A percentile compares a stretch with the other conserved stretches of the same genome.
phyloP scores from a whole-genome alignment of 30 jellyfish, hydroid and myxozoan species.

The Rhopilema esculentum region DNA sequence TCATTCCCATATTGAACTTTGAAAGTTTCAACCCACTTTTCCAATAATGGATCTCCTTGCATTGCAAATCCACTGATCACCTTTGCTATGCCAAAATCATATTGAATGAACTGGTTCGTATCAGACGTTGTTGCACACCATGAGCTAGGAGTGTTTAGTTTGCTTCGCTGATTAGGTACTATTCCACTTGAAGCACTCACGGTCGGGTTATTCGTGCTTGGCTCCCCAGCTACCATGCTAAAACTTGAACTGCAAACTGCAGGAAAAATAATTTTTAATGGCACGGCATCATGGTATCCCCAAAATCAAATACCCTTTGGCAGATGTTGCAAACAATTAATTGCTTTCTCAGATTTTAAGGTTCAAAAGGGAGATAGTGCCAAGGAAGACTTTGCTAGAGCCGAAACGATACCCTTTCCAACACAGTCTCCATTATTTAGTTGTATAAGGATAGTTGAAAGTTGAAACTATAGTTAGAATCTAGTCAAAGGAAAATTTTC shows the following conservation, averaged over 20 bases:
- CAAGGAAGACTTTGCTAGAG: too few species aligned
- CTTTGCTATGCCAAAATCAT: constrained; percentile 38
- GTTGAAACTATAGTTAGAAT: too few species aligned
- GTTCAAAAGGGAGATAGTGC: too few species aligned
- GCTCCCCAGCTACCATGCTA: constrained; percentile 66
- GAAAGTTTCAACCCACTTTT: constrained; percentile 62
- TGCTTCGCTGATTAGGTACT: constrained; percentile 25
- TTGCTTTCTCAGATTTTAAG: too few species aligned
- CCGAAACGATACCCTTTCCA: too few species aligned
- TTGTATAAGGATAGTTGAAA: too few species aligned
- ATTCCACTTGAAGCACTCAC: constrained; percentile 50
- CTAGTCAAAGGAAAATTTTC: too few species aligned
- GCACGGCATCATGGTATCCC: too few species aligned
- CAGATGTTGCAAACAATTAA: too few species aligned
- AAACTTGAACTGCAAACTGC: constrained; percentile 47
- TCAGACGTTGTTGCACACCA: constrained; percentile 50
- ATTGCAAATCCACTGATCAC: constrained; percentile 65
- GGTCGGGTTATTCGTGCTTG: constrained; percentile 33
- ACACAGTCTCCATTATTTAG: too few species aligned
- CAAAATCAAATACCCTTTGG: too few species aligned
- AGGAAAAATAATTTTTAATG: too few species aligned
- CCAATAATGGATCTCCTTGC: constrained; percentile 57
- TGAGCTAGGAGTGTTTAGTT: constrained; percentile 18
- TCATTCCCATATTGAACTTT: constrained; percentile 35
- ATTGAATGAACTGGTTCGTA: constrained; percentile 20